Conservation (phyloP, 2,888 invertebrate species). For the Pollenia labialis region DNA sequence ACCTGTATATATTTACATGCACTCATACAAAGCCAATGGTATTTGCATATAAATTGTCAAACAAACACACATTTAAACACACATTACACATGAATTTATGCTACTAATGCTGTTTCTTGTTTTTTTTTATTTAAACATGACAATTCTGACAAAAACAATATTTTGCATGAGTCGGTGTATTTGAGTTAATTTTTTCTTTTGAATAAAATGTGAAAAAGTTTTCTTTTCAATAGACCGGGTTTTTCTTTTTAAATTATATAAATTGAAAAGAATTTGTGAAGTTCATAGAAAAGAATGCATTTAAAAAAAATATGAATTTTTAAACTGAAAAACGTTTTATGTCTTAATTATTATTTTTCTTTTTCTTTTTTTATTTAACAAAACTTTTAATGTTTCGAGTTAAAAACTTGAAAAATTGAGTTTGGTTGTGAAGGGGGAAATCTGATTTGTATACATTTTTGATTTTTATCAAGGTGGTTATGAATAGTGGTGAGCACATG, state of each 20-base stretch:
- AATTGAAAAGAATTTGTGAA: too few relatives aligned
- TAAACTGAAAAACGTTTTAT: too few relatives aligned
- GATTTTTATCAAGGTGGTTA: too few relatives aligned
- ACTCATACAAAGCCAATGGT: not conserved
- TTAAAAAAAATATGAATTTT: too few relatives aligned
- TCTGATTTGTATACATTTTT: too few relatives aligned
- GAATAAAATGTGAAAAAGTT: too few relatives aligned
- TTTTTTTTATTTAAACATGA: slow-evolving; percentile 2
- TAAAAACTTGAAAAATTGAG: too few relatives aligned
- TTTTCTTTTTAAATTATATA: too few relatives aligned
- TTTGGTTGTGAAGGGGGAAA: too few relatives aligned
- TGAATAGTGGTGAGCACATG: too few relatives aligned
- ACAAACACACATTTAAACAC: not conserved
- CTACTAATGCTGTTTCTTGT: slow-evolving; percentile 11
- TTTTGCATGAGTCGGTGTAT: slow-evolving; percentile 2
- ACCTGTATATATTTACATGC: not conserved
- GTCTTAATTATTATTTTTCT: not conserved
- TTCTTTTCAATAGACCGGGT: too few relatives aligned
- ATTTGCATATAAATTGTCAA: slow-evolving; percentile 33
- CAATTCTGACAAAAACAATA: slow-evolving; percentile 48
- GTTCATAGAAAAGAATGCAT: too few relatives aligned
- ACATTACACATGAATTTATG: slow-evolving; percentile 29
- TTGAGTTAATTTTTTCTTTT: not conserved
- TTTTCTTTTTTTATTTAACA: not conserved
- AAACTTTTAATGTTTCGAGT: not conserved